Evolutionary conservation across 1,140 invertebrate species (phyloP).

Genomic region (Protaetia brevitarsis): DNA sequence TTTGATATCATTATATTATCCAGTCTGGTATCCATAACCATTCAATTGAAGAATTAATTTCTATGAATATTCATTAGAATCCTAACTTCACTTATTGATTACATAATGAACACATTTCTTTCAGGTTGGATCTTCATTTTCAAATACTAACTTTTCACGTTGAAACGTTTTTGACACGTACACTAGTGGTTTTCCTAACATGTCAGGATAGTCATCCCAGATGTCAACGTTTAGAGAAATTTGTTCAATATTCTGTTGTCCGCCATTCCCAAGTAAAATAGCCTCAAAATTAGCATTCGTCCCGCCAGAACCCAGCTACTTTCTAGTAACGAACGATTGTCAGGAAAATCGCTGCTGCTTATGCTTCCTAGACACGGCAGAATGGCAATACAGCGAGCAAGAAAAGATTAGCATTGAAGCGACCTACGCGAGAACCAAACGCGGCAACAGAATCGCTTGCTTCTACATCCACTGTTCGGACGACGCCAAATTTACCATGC

Average conservation of each 20-base stretch:
- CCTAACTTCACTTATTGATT: too few species aligned
- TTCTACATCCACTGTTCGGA: conserved; percentile 61
- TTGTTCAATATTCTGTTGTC: conserved; percentile 75
- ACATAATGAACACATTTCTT: too few species aligned
- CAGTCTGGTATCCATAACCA: too few species aligned
- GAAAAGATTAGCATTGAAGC: conserved; percentile 58
- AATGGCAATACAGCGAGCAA: conserved; percentile 57
- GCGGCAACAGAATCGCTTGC: conserved; percentile 65
- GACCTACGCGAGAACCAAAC: conserved; percentile 53
- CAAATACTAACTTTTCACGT: background rate
- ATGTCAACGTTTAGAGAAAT: conserved; percentile 57
- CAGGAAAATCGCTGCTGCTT: conserved; percentile 33
- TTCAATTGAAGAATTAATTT: too few species aligned
- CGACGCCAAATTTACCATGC: conserved; percentile 62
- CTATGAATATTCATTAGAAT: too few species aligned
- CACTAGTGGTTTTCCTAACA: background rate
- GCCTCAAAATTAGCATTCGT: conserved; percentile 74
- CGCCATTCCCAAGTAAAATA: conserved; percentile 70
- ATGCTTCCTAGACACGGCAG: conserved; percentile 53
- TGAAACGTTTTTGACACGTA: background rate
- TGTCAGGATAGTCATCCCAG: background rate
- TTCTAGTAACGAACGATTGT: conserved; percentile 49
- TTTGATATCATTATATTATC: too few species aligned
- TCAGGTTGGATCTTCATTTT: background rate
- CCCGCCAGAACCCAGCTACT: conserved; percentile 70